Conservation (phyloP, 2,113 vertebrate genomes). For the Morphnarchus princeps region DNA sequence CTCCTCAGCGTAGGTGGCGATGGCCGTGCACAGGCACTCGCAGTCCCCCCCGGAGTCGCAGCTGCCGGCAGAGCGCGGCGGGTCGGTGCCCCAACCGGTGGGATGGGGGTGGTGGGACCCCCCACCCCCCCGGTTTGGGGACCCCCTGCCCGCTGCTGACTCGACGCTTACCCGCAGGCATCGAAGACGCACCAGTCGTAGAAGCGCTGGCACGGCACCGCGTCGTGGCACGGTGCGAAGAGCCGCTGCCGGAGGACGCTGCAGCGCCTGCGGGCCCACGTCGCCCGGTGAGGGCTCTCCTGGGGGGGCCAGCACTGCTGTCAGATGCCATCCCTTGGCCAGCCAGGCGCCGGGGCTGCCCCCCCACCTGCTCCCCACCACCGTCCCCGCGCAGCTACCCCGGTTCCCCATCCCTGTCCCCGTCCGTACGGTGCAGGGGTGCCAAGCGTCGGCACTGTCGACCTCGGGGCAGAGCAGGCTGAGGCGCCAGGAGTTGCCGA, state of each 20-base stretch:
- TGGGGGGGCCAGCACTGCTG: not conserved
- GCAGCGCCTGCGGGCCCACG: conserved; percentile 83
- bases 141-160: rapidly evolving
- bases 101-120: not conserved
- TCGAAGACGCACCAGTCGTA: conserved; percentile 91
- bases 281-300: conserved; percentile 77
- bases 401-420: not conserved
- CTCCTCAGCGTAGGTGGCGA: conserved; percentile 84
- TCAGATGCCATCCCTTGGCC: not conserved
- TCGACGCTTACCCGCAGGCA: conserved; percentile 82
- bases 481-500: conserved; percentile 92
- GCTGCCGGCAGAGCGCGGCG: not conserved
- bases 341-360: not conserved
- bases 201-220: conserved; percentile 83
- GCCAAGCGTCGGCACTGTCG: conserved; percentile 66
- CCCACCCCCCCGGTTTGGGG: not conserved
- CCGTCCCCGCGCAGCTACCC: rapidly evolving
- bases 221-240: conserved; percentile 77
- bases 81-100: not conserved
- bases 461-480: conserved; percentile 86
- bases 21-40: conserved; percentile 89
- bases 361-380: too few relatives aligned
- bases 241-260: conserved; percentile 73
- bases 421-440: conserved; percentile 79
- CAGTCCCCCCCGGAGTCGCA: conserved; percentile 87